Evolutionary conservation across 2,797 vertebrate species (phyloP).

Genomic region (Phalloptychus januarius): DNA sequence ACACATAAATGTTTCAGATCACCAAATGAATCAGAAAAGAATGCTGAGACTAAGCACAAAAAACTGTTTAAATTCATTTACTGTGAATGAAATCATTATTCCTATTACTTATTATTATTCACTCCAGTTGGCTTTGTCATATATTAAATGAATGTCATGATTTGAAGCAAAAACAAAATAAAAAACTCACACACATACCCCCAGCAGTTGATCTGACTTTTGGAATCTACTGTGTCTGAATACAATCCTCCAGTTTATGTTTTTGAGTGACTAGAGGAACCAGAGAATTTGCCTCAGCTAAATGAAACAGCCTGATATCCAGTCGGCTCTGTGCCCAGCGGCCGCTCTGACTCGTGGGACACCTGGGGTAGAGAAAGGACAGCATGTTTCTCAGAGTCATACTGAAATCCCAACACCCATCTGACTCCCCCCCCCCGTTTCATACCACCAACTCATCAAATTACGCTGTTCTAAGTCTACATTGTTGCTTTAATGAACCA

Average conservation of each 20-base stretch:
- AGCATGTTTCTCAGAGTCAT: constrained; percentile 12
- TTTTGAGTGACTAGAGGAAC: constrained; percentile 36
- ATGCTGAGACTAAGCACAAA: background rate
- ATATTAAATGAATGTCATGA: background rate
- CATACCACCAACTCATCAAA: constrained; percentile 3
- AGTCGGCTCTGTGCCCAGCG: constrained; percentile 1
- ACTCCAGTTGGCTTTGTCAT: background rate
- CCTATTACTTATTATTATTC: too few relatives aligned
- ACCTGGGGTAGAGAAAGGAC: constrained; percentile 33
- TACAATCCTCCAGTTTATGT: constrained; percentile 32
- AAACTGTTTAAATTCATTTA: background rate
- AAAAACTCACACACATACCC: background rate
- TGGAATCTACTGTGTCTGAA: constrained; percentile 18
- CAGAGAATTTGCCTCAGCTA: constrained; percentile 29
- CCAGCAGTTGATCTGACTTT: background rate
- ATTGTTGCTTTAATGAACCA: constrained; percentile 42
- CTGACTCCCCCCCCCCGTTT: background rate
- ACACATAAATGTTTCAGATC: background rate
- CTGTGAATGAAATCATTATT: background rate
- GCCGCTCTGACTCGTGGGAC: constrained; percentile 24
- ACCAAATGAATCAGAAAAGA: background rate
- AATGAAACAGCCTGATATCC: constrained; percentile 11
- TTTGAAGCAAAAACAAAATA: background rate
- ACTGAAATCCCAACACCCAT: constrained; percentile 7
- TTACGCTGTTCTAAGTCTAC: constrained; percentile 43